Evolutionary conservation across 1,140 invertebrate genomes (phyloP), one percentile per base, ranked within the genome.

Genomic region (Lethrus apterus): DNA sequence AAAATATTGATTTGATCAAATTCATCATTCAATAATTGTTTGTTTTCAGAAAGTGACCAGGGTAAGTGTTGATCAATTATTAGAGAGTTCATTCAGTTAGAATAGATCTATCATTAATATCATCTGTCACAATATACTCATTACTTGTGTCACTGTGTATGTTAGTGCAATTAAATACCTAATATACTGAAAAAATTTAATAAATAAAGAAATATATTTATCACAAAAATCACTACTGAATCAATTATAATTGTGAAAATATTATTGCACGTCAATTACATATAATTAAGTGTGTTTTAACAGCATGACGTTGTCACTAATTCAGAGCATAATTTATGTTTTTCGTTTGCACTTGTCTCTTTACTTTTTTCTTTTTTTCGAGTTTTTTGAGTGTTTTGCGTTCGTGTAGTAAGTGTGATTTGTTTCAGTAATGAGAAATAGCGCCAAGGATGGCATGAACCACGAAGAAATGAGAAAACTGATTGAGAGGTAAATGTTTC

Each of bases 391-490:
- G 69, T 55, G 64, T 66, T 56, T 60, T 51, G 58, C 64, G 57
- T 49, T 65, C 59, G 61, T 66, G 59, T 60, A 63, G 68, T 63
- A 64, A 62, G 63, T 69, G 66, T 69, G 66, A 66, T 72, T 69
- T 74, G 67, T 74, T 69, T 73, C 82, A 84, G 81, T 83, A 70
- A 81, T 75, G 66, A 76, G 74, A 70, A 70, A 70, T 72, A 72
- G 69, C 75, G 72, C 77, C 73, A 88, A 89, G 84, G 86, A 89
- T 80, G 84, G 83, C 74, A 83, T 89, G 81, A 82, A 85, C 75
- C 88, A 84, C 72, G 88, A 91, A 76, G 89, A 91, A 79, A 90
- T 91, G 85, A 80, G 88, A 75, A 91, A 90, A 82, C 84, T 93
- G 72, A 88, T 93, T 75, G 89, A 93, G 80, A 91, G 87, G 88